Conservation (phyloP, 2,797 vertebrate species). For the Rhabdophis nuchalis region DNA sequence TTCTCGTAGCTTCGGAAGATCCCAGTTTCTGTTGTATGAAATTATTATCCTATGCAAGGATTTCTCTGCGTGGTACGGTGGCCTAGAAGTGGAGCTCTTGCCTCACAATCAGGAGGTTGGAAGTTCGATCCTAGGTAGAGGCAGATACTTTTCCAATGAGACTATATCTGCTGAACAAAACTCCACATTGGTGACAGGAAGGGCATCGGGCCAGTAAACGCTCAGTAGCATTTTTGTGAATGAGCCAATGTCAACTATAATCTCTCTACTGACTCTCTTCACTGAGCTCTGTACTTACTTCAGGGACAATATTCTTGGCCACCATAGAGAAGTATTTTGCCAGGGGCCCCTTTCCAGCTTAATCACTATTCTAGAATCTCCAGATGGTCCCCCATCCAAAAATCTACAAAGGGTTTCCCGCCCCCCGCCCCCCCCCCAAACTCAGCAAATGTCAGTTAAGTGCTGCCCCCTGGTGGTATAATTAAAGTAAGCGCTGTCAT, state of each 20-base stretch:
- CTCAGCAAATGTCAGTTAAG: not conserved
- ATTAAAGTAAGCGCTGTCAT: not conserved
- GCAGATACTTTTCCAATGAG: no score
- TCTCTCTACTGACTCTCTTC: not conserved
- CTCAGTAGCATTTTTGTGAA: not conserved
- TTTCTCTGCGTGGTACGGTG: no score
- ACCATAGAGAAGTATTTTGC: not conserved
- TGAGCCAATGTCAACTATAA: not conserved
- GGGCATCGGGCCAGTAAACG: no score
- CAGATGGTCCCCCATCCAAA: not conserved
- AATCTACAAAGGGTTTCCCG: no score
- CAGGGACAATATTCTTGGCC: not conserved
- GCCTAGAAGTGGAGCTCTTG: no score
- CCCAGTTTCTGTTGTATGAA: not conserved
- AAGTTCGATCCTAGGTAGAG: no score
- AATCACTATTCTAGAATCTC: not conserved
- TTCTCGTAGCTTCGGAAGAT: not conserved
- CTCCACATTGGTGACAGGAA: no score
- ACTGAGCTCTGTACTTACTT: not conserved
- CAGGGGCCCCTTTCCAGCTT: not conserved
- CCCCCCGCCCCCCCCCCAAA: no score
- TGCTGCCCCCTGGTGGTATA: not conserved
- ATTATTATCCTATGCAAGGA: not conserved
- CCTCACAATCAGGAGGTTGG: no score
- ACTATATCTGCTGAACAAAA: no score